Conservation (phyloP, 2,888 invertebrate species). For the Melikaiella ostensackeni region DNA sequence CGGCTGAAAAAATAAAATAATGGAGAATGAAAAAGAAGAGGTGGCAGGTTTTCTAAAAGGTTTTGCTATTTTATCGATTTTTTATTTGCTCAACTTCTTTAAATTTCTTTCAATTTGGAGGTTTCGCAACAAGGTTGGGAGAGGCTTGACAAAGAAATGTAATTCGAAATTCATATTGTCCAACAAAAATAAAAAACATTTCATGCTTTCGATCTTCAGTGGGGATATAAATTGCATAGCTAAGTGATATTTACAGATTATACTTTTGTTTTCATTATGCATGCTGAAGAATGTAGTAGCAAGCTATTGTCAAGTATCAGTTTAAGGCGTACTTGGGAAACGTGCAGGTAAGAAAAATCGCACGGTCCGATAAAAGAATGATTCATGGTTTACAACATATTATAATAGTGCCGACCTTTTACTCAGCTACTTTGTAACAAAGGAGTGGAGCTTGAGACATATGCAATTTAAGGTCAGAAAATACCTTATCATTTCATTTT, state of each 20-base stretch:
- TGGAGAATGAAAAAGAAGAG: too few species aligned
- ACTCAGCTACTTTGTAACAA: constrained; percentile 3
- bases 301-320: constrained; percentile 13
- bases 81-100: too few species aligned
- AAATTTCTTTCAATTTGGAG: too few species aligned
- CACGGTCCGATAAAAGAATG: constrained; percentile 22
- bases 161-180: too few species aligned
- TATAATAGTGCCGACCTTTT: background rate
- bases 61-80: too few species aligned
- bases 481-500: too few species aligned
- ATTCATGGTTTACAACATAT: background rate
- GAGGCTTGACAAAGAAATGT: too few species aligned
- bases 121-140: too few species aligned
- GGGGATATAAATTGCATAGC: background rate
- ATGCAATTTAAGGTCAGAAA: background rate
- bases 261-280: background rate
- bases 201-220: background rate
- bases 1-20: too few species aligned
- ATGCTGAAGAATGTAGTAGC: background rate
- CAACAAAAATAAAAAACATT: too few species aligned
- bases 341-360: constrained; percentile 16
- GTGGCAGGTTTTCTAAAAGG: too few species aligned
- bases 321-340: constrained; percentile 20
- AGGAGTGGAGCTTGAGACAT: background rate
- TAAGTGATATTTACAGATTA: background rate